Percentiles rank a stretch among this genome's conserved stretches.
phyloP scores from a whole-genome alignment of 2,888 invertebrate species.

The Heliconius hortense region DNA sequence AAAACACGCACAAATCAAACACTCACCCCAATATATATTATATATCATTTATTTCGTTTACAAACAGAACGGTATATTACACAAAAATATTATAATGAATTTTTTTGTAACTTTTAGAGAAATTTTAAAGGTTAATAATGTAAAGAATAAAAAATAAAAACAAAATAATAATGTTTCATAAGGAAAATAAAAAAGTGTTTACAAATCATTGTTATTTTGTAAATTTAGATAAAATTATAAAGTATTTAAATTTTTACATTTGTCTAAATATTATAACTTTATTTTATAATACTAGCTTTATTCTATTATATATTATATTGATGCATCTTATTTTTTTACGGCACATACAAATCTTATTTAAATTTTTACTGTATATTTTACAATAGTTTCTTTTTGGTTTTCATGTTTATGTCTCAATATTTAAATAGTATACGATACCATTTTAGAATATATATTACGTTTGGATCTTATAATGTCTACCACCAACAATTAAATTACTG shows the following conservation, averaged over 20 bases:
- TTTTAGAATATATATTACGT: neutral
- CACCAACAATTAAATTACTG: conserved; percentile 9
- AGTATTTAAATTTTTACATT: neutral
- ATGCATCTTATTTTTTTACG: neutral
- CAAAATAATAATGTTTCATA: neutral
- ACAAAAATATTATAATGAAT: too few species aligned
- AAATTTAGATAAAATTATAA: neutral
- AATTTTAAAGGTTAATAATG: neutral
- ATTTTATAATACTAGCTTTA: neutral
- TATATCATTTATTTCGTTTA: neutral
- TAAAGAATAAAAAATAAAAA: neutral
- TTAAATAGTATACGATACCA: neutral
- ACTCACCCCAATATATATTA: conserved; percentile 48
- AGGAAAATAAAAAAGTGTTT: neutral
- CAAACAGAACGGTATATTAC: neutral
- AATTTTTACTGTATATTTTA: neutral
- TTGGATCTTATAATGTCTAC: conserved; percentile 1
- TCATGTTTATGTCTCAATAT: conserved; percentile 2
- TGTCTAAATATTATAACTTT: neutral
- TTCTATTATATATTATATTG: too few species aligned
- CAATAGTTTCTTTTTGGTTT: neutral
- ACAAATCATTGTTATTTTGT: neutral
- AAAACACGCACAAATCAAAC: conserved; percentile 62
- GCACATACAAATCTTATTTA: neutral
- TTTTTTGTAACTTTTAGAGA: neutral